phyloP scores from a whole-genome alignment of 2,797 vertebrate genomes.

The Thaleichthys pacificus region DNA sequence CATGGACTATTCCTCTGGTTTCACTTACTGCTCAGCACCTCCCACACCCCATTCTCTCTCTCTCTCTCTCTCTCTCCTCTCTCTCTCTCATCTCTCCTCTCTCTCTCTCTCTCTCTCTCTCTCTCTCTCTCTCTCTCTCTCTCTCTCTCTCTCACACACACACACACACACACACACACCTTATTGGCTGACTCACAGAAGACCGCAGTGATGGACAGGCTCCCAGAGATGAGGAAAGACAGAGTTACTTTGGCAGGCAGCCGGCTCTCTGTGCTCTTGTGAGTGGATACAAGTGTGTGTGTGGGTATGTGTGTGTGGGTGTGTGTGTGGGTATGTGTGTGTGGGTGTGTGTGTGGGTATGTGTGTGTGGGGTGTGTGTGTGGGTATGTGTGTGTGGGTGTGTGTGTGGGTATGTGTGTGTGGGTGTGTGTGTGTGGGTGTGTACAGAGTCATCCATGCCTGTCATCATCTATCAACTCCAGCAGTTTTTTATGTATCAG shows the following conservation, averaged over 20 bases:
- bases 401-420: neutral
- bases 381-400: conserved; percentile 1
- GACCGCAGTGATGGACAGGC: conserved; percentile 10
- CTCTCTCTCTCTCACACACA: neutral
- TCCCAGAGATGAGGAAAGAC: conserved; percentile 1
- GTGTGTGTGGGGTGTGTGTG: conserved; percentile 1
- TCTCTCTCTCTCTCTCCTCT: conserved; percentile 2
- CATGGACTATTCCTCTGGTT: neutral
- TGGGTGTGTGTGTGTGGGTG: conserved; percentile 7
- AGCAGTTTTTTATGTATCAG: neutral
- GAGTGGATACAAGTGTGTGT: neutral
- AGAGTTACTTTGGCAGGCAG: conserved; percentile 6
- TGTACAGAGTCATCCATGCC: neutral
- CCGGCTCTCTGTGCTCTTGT: neutral
- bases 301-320: conserved; percentile 10
- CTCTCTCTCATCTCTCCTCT: conserved; percentile 1
- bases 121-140: neutral
- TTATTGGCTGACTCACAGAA: neutral
- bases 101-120: too few species aligned
- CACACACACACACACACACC: neutral
- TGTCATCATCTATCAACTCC: conserved; percentile 11
- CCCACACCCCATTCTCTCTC: neutral
- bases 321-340: neutral
- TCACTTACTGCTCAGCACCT: conserved; percentile 2
- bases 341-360: conserved; percentile 5